Conservation (phyloP, 2,888 invertebrate species). For the Argynnis bischoffii region DNA sequence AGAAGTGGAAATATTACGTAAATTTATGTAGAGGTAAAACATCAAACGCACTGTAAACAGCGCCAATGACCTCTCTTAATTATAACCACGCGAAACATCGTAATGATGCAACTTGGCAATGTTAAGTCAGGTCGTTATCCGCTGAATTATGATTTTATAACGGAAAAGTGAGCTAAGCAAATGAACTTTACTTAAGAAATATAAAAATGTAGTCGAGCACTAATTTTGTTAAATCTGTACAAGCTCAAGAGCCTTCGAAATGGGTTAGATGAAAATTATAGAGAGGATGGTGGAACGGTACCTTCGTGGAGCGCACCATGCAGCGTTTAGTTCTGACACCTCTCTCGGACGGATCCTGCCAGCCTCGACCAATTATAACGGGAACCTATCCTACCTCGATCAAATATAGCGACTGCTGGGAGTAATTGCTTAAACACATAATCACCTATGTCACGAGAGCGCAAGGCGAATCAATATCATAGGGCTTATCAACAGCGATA, state of each 20-base stretch:
- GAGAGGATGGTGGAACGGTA: slow-evolving; percentile 54
- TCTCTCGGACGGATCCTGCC: slow-evolving; percentile 53
- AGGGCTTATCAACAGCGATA: slow-evolving; percentile 52
- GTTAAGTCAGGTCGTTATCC: slow-evolving; percentile 27
- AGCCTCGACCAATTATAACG: slow-evolving; percentile 71
- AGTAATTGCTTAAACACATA: slow-evolving; percentile 75
- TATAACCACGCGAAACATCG: slow-evolving; percentile 25
- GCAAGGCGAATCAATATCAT: slow-evolving; percentile 65
- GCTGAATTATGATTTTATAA: slow-evolving; percentile 34
- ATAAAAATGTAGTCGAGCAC: slow-evolving; percentile 1
- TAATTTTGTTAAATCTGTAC: slow-evolving; percentile 18
- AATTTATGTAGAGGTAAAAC: slow-evolving; percentile 16
- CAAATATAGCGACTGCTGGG: slow-evolving; percentile 51
- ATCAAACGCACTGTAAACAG: slow-evolving; percentile 27
- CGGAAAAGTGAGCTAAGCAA: slow-evolving; percentile 26
- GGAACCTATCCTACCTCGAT: slow-evolving; percentile 56
- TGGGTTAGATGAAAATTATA: slow-evolving; percentile 64
- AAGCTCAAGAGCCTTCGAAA: slow-evolving; percentile 52
- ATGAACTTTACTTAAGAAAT: slow-evolving; percentile 12
- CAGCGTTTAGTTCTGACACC: slow-evolving; percentile 62
- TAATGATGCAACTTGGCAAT: slow-evolving; percentile 33
- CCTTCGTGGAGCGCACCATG: slow-evolving; percentile 46
- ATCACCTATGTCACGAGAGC: slow-evolving; percentile 57
- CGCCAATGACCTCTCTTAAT: slow-evolving; percentile 36
- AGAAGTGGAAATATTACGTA: slow-evolving; percentile 4